Conservation (phyloP, 2,888 invertebrate genomes). For the Nomada ruficornis region DNA sequence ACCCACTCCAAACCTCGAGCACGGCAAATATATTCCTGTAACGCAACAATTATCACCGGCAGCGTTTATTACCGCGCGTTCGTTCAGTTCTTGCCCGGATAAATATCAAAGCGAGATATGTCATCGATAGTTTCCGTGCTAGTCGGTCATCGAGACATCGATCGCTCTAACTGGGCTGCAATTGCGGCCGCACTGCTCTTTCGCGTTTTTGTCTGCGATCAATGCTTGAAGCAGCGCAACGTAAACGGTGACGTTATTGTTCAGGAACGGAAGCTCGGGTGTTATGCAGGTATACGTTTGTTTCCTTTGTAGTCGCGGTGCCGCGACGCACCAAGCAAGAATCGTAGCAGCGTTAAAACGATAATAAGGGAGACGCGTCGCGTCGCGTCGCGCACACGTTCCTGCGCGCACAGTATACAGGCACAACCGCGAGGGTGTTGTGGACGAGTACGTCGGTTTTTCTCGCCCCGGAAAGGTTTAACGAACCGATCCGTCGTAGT, state of each 20-base stretch:
- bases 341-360: neutral
- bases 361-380: neutral
- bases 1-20: constrained; percentile 1
- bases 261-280: too few species aligned
- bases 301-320: too few species aligned
- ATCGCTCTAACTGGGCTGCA: constrained; percentile 8
- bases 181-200: neutral
- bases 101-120: constrained; percentile 46
- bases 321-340: too few species aligned
- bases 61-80: constrained; percentile 53
- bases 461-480: constrained; percentile 71
- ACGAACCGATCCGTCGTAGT: constrained; percentile 75
- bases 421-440: constrained; percentile 8
- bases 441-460: constrained; percentile 58
- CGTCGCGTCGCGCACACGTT: neutral
- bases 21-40: constrained; percentile 65
- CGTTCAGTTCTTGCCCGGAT: constrained; percentile 43
- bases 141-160: constrained; percentile 9
- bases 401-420: constrained; percentile 25
- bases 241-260: too few species aligned
- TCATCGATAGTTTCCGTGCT: constrained; percentile 21
- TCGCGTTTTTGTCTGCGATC: neutral
- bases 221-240: too few species aligned
- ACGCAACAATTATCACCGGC: constrained; percentile 63
- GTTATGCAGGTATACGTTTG: too few species aligned